These are phyloP conservation scores for Clinocottus analis DNA, from an alignment of 2,113 vertebrate genomes.

Conservation along the genomic window DNA sequence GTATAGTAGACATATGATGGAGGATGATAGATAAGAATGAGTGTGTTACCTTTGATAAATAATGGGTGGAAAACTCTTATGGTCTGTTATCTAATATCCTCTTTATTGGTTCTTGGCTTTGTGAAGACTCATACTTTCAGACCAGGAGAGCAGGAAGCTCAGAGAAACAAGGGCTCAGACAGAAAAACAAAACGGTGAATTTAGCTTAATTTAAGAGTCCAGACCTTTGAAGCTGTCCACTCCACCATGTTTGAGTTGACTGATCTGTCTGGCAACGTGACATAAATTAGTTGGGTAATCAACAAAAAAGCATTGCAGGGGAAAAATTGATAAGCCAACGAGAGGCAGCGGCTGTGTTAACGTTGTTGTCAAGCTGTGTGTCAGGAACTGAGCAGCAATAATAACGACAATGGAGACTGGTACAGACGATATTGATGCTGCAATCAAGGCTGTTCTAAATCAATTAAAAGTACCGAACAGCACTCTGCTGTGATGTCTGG, in stretches of 20 bases:
- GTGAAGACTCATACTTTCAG: conserved; percentile 2
- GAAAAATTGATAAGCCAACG: neutral
- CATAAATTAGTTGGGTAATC: neutral
- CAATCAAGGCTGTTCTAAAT: neutral
- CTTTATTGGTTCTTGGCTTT: conserved; percentile 14
- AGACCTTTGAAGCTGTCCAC: neutral
- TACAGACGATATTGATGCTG: neutral
- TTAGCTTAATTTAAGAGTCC: neutral
- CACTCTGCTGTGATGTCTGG: neutral
- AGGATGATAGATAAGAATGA: conserved; percentile 24
- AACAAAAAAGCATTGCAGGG: neutral
- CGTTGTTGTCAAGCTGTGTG: neutral
- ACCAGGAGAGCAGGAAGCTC: conserved; percentile 16
- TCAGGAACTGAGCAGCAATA: neutral
- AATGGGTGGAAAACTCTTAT: neutral
- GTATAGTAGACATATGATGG: conserved; percentile 11
- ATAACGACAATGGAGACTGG: neutral
- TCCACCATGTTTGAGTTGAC: neutral
- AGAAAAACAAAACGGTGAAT: conserved; percentile 26
- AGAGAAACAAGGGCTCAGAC: neutral
- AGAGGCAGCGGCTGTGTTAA: neutral
- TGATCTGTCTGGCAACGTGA: neutral
- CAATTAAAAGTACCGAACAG: neutral
- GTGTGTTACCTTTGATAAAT: conserved; percentile 14
- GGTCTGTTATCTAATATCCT: conserved; percentile 26